Evolutionary conservation across 53 echinoderm and acorn worm species (phyloP).

Genomic region (Crossaster papposus): DNA sequence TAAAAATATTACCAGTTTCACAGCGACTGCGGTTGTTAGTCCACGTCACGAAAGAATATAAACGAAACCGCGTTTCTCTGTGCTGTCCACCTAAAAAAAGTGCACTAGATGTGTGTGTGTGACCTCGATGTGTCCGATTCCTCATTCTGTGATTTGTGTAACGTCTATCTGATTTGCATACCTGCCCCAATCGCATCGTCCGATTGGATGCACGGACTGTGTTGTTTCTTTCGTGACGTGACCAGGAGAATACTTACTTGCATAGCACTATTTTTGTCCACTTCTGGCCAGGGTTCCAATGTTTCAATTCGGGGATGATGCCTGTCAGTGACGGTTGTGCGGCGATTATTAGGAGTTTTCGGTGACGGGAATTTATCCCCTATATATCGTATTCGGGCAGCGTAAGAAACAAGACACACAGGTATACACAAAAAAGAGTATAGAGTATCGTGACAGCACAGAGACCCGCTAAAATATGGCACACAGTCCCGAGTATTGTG

Average conservation of each 20-base stretch:
- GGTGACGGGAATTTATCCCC: conserved; percentile 53
- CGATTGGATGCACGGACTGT: conserved; percentile 10
- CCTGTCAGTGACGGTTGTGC: conserved; percentile 1
- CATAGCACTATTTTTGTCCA: conserved; percentile 41
- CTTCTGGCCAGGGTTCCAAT: conserved; percentile 12
- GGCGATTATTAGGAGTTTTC: conserved; percentile 10
- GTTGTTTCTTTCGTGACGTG: conserved; percentile 54
- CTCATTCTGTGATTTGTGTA: not conserved
- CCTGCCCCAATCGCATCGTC: not conserved
- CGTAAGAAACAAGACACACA: conserved; percentile 36
- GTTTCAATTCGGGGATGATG: conserved; percentile 16
- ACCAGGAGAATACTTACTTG: conserved; percentile 56
- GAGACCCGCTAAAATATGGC: conserved; percentile 32
- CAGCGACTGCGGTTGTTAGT: conserved; percentile 34
- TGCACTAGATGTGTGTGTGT: not conserved
- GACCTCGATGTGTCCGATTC: not conserved
- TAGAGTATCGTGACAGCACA: conserved; percentile 50
- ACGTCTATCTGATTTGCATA: conserved; percentile 2
- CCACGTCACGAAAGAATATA: conserved; percentile 63
- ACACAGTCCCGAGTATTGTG: conserved; percentile 16
- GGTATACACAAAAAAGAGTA: conserved; percentile 18
- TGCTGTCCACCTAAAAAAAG: conserved; percentile 43
- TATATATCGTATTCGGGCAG: conserved; percentile 24
- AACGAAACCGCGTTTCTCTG: conserved; percentile 49
- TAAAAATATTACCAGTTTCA: conserved; percentile 17